phyloP scores from a whole-genome alignment of 2,797 vertebrate genomes.

The Protosalanx chinensis region DNA sequence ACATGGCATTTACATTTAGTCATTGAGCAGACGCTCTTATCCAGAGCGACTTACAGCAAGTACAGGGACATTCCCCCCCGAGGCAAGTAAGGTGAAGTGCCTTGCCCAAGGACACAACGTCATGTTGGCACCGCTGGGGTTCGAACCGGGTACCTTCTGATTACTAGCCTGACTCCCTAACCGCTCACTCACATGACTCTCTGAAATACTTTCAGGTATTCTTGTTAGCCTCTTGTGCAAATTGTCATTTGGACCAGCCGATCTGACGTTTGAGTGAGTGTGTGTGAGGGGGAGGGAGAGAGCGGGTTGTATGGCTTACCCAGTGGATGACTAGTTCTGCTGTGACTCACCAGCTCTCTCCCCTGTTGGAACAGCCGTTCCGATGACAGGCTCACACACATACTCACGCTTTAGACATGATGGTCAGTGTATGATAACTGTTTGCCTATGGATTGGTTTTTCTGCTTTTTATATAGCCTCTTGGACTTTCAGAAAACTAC shows the following conservation, averaged over 20 bases:
- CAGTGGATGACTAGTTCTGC: conserved; percentile 64
- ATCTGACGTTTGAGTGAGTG: conserved; percentile 6
- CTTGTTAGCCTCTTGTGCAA: conserved; percentile 24
- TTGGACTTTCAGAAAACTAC: not conserved
- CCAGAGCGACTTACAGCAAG: too few species aligned
- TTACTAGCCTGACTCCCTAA: too few species aligned
- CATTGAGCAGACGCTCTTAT: too few species aligned
- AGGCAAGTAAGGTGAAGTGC: too few species aligned
- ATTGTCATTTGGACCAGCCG: conserved; percentile 21
- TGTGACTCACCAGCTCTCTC: conserved; percentile 66
- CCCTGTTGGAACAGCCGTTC: conserved; percentile 42
- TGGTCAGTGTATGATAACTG: conserved; percentile 20
- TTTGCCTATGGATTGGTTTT: not conserved
- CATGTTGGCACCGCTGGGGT: too few species aligned
- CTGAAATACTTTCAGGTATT: conserved; percentile 25
- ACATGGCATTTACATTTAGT: too few species aligned
- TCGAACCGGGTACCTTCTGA: too few species aligned
- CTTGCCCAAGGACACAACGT: too few species aligned
- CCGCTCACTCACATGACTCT: too few species aligned
- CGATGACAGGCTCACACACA: conserved; percentile 7
- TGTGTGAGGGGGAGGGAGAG: conserved; percentile 27
- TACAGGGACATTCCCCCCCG: too few species aligned
- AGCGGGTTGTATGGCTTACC: conserved; percentile 50
- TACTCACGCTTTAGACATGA: conserved; percentile 28
- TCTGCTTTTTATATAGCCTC: not conserved